Percentiles rank a stretch among this genome's conserved stretches.
Evolutionary conservation across 2,797 vertebrate species (phyloP).

Genomic region (Tamandua tetradactyla): DNA sequence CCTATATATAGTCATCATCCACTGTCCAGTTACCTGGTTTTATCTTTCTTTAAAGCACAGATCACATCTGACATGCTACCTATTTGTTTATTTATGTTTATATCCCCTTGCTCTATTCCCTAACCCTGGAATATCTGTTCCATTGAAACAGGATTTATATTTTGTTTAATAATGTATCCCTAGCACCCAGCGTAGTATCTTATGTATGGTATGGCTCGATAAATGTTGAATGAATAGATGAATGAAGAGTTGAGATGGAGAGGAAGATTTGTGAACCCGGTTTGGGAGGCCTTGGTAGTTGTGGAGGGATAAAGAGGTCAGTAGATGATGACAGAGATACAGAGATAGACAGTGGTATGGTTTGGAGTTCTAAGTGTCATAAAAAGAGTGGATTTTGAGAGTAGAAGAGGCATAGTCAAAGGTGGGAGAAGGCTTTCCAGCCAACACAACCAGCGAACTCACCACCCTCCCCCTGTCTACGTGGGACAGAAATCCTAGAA

Average conservation of each 20-base stretch:
- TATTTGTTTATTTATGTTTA: background rate
- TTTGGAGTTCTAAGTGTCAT: background rate
- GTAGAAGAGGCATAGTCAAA: background rate
- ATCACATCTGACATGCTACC: background rate
- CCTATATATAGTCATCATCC: background rate
- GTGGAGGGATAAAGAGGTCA: background rate
- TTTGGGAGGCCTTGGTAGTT: background rate
- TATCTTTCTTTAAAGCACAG: background rate
- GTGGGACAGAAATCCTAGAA: too few species aligned
- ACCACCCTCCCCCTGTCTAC: too few species aligned
- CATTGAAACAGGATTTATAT: background rate
- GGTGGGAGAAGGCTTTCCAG: too few species aligned
- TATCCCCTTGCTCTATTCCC: background rate
- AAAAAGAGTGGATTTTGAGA: background rate
- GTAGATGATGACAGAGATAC: background rate
- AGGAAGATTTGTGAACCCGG: background rate
- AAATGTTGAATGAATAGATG: background rate
- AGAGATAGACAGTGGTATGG: background rate
- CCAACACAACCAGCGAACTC: too few species aligned
- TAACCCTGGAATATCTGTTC: background rate
- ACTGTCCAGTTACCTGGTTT: background rate
- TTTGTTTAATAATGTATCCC: background rate
- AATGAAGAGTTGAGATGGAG: background rate
- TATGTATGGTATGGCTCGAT: background rate
- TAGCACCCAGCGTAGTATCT: background rate